Conservation (phyloP, 2,113 vertebrate species). For the Phodopus roborovskii region DNA sequence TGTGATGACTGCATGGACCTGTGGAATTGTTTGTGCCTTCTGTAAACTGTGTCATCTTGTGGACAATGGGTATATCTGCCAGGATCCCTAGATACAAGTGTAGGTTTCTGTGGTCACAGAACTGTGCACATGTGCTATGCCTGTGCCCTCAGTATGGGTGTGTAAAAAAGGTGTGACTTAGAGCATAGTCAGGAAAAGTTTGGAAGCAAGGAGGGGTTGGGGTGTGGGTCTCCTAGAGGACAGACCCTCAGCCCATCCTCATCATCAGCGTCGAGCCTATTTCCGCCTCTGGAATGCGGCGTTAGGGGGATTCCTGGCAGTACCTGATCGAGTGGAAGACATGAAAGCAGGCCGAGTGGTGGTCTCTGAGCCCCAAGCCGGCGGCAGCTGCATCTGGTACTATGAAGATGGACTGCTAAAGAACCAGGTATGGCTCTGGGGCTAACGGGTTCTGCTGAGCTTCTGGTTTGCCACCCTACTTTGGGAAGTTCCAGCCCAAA, state of each 20-base stretch:
- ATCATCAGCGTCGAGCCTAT: slow-evolving; percentile 88
- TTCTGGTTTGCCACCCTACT: not conserved
- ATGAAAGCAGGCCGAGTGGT: slow-evolving; percentile 95
- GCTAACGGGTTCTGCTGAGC: not conserved
- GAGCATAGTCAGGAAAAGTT: not conserved
- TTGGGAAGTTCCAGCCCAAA: not conserved
- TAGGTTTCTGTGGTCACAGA: not conserved
- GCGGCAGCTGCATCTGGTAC: slow-evolving; percentile 93
- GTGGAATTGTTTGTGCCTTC: not conserved
- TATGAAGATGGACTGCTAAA: slow-evolving; percentile 95
- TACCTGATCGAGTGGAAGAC: slow-evolving; percentile 92
- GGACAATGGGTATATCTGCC: not conserved
- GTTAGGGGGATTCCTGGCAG: slow-evolving; percentile 87
- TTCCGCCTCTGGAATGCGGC: slow-evolving; percentile 92
- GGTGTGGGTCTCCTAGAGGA: not conserved
- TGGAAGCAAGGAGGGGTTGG: not conserved
- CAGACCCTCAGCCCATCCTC: slow-evolving; percentile 20
- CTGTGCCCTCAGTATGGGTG: not conserved
- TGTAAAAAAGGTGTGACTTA: not conserved
- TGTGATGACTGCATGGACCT: not conserved
- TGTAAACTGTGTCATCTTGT: not conserved
- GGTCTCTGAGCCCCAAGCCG: slow-evolving; percentile 86
- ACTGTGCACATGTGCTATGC: not conserved
- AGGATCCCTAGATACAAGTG: not conserved
- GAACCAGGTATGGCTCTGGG: slow-evolving; percentile 89